These are phyloP conservation scores for Monoplex corrugatus DNA, from an alignment of 2,888 invertebrate species.

Conservation along the genomic window DNA sequence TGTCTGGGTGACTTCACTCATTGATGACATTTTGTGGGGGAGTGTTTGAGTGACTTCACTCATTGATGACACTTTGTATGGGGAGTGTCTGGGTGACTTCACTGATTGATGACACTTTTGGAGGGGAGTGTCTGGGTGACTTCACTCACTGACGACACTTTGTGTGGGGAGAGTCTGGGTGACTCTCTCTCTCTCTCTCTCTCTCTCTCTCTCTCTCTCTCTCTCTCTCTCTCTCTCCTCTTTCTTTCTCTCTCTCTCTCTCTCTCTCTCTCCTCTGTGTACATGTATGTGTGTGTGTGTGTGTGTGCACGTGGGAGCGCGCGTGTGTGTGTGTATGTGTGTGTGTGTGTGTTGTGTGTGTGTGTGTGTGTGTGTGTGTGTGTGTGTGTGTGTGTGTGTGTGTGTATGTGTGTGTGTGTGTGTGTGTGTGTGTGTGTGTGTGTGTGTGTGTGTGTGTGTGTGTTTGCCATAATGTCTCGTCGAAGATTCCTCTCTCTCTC, in stretches of 20 bases:
- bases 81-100: background rate
- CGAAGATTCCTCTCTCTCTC: too few relatives aligned
- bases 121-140: too few relatives aligned
- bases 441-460: background rate
- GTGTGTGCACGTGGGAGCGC: background rate
- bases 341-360: background rate
- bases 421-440: constrained; percentile 16
- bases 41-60: too few relatives aligned
- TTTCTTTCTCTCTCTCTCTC: background rate
- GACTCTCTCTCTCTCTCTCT: background rate
- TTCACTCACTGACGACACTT: too few relatives aligned
- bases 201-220: background rate
- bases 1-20: too few relatives aligned
- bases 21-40: too few relatives aligned
- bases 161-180: background rate
- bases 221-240: background rate
- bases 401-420: background rate
- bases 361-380: background rate
- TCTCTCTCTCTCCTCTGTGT: background rate
- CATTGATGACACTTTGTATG: too few relatives aligned
- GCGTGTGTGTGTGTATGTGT: background rate
- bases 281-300: too few relatives aligned
- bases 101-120: too few relatives aligned
- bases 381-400: background rate
- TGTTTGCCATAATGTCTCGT: background rate